Conservation (phyloP, 2,113 vertebrate genomes). For the Pteronura brasiliensis region DNA sequence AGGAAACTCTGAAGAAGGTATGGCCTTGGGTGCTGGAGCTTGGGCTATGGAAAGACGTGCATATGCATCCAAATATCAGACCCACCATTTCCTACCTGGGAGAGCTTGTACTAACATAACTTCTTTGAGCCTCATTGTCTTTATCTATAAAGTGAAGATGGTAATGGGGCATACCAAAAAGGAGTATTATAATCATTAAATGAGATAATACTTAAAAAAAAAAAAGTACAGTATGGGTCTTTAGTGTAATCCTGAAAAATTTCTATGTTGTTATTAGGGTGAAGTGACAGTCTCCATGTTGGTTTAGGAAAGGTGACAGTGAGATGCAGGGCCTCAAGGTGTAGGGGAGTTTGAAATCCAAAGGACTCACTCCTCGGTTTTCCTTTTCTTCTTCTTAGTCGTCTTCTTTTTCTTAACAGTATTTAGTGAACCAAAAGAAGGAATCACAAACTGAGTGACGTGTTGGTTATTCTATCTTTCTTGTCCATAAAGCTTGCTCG, state of each 20-base stretch:
- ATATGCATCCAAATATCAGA: too few relatives aligned
- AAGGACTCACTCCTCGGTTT: not conserved
- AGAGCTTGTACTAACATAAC: not conserved
- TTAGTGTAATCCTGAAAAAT: not conserved
- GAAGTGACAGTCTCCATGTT: not conserved
- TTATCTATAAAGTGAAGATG: not conserved
- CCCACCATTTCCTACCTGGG: too few relatives aligned
- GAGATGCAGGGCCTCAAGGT: not conserved
- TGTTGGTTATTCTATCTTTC: not conserved
- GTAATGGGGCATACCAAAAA: not conserved
- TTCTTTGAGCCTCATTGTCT: not conserved
- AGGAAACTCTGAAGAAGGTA: not conserved
- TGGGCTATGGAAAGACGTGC: not conserved
- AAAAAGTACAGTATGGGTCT: fast-evolving
- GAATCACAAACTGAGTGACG: not conserved
- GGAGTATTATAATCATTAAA: not conserved
- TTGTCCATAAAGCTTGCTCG: not conserved
- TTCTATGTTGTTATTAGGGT: not conserved
- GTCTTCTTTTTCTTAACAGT: not conserved
- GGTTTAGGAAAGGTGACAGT: not conserved
- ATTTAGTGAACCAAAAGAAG: not conserved
- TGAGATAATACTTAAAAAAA: not conserved
- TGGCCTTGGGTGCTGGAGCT: not conserved
- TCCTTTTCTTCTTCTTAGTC: too few relatives aligned
- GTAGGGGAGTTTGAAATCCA: not conserved